Evolutionary conservation across 2,888 invertebrate species (phyloP), one percentile per base, ranked within the genome.

Genomic region (Xylota segnis): DNA sequence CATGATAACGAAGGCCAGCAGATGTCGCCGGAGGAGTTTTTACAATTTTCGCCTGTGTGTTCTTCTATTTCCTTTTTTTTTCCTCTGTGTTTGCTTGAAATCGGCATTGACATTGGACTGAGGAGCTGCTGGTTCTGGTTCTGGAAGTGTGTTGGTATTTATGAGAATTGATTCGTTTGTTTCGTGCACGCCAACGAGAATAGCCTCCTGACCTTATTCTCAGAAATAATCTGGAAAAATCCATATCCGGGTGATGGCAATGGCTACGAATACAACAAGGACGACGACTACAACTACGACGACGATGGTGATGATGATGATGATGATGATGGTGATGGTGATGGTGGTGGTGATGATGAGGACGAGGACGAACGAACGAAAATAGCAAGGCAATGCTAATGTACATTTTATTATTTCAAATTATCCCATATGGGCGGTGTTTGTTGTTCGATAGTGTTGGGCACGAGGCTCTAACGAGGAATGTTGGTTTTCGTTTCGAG

Each of bases 351-450:
- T n/a, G 34, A 34, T 34, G 34, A 34, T 34, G 34, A 34, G 2
- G 34, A 34, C 9, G 4, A 34, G 5, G 34, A 34, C 9, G 37
- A 43, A 59, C 47, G 52, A 61, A 29, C 7, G 43, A 45, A 84
- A 70, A 68, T 70, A 65, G 45, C 65, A 70, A 71, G 58, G 70
- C 75, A 66, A 81, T 71, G 75, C 81, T 84, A 84, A 84, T 81
- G 81, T 81, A 40, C 75, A 75, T 84, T 84, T 84, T 76, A 84
- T 84, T 84, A 81, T 76, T 81, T 84, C 84, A 81, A 84, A 84
- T 81, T 65, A 81, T 84, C 81, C 81, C 40, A 65, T 75, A 52
- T 70, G 70, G 45, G 40, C 34, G 70, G 58, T 71, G 29, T 77
- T 52, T 52, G 40, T 66, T 72, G 29, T 40, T 37, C 29, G 63